phyloP scores from a whole-genome alignment of 2,888 invertebrate genomes.

The Argyresthia goedartella region DNA sequence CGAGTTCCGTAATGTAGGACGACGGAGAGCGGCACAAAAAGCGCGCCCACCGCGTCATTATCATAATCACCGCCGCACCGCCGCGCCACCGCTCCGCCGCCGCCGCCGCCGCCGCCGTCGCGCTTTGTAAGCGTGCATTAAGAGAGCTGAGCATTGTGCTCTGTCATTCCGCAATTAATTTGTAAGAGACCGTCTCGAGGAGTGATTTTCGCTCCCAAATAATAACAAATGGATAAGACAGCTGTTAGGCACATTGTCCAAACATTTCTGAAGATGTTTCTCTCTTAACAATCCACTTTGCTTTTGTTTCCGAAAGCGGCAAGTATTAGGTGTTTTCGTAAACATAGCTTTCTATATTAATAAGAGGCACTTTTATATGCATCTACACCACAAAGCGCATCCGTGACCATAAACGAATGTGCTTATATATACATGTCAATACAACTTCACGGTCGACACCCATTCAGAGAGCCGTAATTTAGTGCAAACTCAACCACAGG shows the following conservation, averaged over 20 bases:
- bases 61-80: constrained; percentile 64
- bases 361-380: no score
- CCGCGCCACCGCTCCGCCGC: constrained; percentile 5
- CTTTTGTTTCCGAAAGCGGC: not conserved
- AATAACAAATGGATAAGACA: not conserved
- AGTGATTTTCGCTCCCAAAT: constrained; percentile 31
- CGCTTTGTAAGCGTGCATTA: constrained; percentile 66
- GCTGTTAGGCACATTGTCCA: not conserved
- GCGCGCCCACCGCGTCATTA: constrained; percentile 65
- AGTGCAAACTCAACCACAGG: constrained; percentile 51
- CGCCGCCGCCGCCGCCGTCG: constrained; percentile 20
- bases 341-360: no score
- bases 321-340: no score
- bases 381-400: no score
- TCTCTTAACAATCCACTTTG: not conserved
- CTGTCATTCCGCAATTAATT: constrained; percentile 65
- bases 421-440: not conserved
- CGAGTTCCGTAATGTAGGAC: constrained; percentile 53
- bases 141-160: constrained; percentile 58
- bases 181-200: constrained; percentile 43
- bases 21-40: constrained; percentile 43
- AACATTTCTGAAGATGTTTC: not conserved
- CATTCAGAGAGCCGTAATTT: constrained; percentile 53
- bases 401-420: no score
- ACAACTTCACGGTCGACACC: constrained; percentile 22